Evolutionary conservation across 2,888 invertebrate genomes (phyloP), one percentile per base, ranked within the genome.

Genomic region (Nymphalis urticae): DNA sequence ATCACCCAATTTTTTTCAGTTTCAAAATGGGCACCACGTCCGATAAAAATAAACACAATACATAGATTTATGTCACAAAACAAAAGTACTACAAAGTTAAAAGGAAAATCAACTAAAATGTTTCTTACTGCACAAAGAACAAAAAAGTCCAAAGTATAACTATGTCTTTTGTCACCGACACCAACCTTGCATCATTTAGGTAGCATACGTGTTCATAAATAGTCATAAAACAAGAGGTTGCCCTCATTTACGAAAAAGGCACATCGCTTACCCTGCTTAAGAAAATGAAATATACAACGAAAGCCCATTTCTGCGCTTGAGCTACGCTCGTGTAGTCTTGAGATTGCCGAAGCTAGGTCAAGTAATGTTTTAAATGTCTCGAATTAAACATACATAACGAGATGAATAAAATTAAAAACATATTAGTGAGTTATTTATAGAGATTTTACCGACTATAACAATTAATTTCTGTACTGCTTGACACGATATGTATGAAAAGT

Each of bases 311-410:
- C 63, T 65, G 60, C 48, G 62, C 58, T 53, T 62, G 48, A 58
- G 27, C 58, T 50, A 42, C 27, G 61, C 62, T 67, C 62, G 64
- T 50, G 58, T 63, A 64, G 47, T 68, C 64, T 70, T 63, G 58
- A 70, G 62, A 63, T 66, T 68, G 60, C 51, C 58, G 53, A 71
- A 72, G 72, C 70, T 69, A 70, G 73, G 73, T 73, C 70, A 73
- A 74, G 73, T 63, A 50, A 47, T 56, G 53, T 42, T 51, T 24
- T n/a, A 48, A 48, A 62, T 68, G 10, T 64, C 56, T 62, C 59
- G 16, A 59, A 67, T 66, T 60, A 66, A 70, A 70, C 27, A 56
- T 56, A 62, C 63, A 63, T 51, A 59, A 63, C 50, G n/a, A 48
- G 19, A 63, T 58, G 51, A 19, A 27, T 48, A 21, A 53, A 32